Evolutionary conservation across 2,888 invertebrate species (phyloP), one percentile per base, ranked within the genome.

Genomic region (Eupeodes latifasciatus): DNA sequence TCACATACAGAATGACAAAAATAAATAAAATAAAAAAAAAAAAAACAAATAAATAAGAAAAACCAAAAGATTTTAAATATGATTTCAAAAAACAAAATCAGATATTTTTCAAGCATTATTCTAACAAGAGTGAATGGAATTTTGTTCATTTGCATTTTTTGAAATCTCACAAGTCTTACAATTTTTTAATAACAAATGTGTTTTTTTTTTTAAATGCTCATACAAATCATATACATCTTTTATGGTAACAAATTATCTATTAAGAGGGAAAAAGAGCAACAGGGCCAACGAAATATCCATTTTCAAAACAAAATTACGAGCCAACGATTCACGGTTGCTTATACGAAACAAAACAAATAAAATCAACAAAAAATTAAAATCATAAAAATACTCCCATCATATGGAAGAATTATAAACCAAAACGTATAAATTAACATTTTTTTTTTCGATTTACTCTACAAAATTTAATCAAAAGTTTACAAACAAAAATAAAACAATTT

Each of bases 201-300:
- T 27, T 27, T 81, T 88, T 85, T 62, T 71, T 85, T 62, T 71
- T 14, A 81, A 81, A 81, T 85, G 77, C 77, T 81, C 81, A 88
- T 78, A 85, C 85, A 88, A 85, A 88, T 81, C 40, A 88, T 71
- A 83, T 34, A 34, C 59, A 36, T 36, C 36, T 69, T 71, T 40
- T 76, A 40, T 72, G n/a, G 49, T 14, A 34, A 66, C 61, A 78
- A 82, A 59, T 27, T 27, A 27, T 75, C 77, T 88, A 81, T 85
- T 69, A 84, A 76, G 19, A 57, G 71, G 88, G 80, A 61, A 78
- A 84, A 81, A 88, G 88, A 88, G 78, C 88, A 88, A 88, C 85
- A 81, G 85, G 88, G 88, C 81, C 88, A 88, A 88, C 88, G 88
- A 85, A 85, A 88, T 88, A 88, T 85, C 69, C 88, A 88, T 85